Evolutionary conservation across 2,797 vertebrate genomes (phyloP).

Genomic region (Synaphobranchus kaupii): DNA sequence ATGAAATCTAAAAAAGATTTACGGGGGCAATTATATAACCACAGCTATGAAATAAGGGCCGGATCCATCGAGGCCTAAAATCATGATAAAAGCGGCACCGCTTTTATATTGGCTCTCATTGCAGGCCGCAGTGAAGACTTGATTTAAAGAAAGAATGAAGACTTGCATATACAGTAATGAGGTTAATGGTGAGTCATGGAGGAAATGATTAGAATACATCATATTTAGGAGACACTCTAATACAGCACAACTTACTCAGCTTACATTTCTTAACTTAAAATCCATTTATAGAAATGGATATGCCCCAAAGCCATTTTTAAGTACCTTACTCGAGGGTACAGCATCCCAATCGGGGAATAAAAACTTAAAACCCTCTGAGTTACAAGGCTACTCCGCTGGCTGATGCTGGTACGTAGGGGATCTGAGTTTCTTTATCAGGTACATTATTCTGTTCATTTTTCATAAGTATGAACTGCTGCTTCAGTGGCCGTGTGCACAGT

Average conservation of each 20-base stretch:
- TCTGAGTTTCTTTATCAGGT: background rate
- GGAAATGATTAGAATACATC: background rate
- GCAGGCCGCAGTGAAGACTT: background rate
- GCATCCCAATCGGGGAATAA: background rate
- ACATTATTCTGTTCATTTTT: background rate
- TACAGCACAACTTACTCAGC: background rate
- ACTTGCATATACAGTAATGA: background rate
- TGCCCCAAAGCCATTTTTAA: background rate
- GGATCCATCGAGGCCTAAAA: background rate
- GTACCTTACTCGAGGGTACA: too few relatives aligned
- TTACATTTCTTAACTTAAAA: background rate
- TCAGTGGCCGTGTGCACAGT: background rate
- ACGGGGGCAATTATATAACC: background rate
- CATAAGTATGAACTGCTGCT: background rate
- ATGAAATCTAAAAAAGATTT: slow-evolving; percentile 10
- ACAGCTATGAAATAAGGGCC: background rate
- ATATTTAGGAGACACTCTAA: background rate
- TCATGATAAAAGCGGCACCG: background rate
- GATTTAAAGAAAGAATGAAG: background rate
- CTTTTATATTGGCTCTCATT: background rate
- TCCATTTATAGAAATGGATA: background rate
- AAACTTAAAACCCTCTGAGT: background rate
- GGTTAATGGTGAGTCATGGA: background rate
- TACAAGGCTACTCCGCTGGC: background rate
- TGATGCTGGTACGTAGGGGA: background rate